phyloP scores from a whole-genome alignment of 2,797 vertebrate genomes.

The Siniperca undulata region DNA sequence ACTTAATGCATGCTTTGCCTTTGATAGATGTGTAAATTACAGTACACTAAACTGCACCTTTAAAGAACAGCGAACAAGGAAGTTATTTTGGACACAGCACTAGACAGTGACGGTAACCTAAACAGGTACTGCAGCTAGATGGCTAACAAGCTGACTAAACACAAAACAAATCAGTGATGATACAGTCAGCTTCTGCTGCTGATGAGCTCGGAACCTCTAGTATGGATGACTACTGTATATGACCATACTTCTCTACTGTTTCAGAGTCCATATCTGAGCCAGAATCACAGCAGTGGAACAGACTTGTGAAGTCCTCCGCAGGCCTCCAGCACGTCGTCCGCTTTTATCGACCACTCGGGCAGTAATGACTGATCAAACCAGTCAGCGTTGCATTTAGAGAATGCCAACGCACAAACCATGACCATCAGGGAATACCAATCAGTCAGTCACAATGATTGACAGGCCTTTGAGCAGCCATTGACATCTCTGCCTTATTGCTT shows the following conservation, averaged over 20 bases:
- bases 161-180: not conserved
- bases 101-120: not conserved
- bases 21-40: not conserved
- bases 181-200: too few relatives aligned
- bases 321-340: not conserved
- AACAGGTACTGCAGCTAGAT: not conserved
- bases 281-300: not conserved
- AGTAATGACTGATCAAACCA: conserved; percentile 47
- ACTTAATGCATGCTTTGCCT: not conserved
- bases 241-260: not conserved
- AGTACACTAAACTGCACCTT: not conserved
- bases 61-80: not conserved
- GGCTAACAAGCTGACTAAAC: not conserved
- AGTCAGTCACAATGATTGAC: conserved; percentile 65
- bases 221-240: not conserved
- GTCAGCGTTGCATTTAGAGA: conserved; percentile 48
- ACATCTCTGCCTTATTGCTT: conserved; percentile 40
- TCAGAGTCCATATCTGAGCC: not conserved
- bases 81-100: not conserved
- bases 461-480: conserved; percentile 23
- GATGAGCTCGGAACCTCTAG: not conserved
- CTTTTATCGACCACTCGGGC: conserved; percentile 34
- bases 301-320: not conserved
- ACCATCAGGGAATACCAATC: conserved; percentile 54
- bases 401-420: conserved; percentile 44